phyloP scores from a whole-genome alignment of 2,113 vertebrate genomes.

The Centropus bengalensis region DNA sequence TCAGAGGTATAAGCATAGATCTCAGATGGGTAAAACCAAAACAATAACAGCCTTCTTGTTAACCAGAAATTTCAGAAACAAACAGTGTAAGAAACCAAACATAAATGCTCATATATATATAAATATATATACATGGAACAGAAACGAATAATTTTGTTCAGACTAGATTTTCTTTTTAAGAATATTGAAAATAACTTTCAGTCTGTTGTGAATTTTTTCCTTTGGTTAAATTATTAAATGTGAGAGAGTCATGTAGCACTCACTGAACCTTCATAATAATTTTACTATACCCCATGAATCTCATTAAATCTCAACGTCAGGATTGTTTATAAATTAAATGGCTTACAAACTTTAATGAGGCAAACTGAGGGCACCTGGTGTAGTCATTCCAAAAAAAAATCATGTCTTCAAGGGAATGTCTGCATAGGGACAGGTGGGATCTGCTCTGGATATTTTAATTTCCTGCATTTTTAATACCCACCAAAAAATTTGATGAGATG shows the following conservation, averaged over 20 bases:
- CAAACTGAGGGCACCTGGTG: rapidly evolving
- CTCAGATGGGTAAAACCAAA: neutral
- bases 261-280: neutral
- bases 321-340: neutral
- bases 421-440: neutral
- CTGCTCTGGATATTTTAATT: conserved; percentile 1
- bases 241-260: neutral
- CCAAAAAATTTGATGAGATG: neutral
- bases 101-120: too few species aligned
- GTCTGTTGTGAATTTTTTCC: neutral
- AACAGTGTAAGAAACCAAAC: neutral
- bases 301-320: neutral
- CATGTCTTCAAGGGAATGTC: neutral
- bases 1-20: neutral
- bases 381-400: neutral
- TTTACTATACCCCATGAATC: neutral
- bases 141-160: neutral
- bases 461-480: neutral
- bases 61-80: neutral
- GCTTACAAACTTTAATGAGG: neutral
- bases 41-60: neutral
- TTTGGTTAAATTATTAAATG: neutral
- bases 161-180: neutral
- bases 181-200: neutral
- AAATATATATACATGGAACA: too few species aligned